Evolutionary conservation across 2,113 vertebrate genomes (phyloP), one percentile per base, ranked within the genome.

Genomic region (Hassar affinis): DNA sequence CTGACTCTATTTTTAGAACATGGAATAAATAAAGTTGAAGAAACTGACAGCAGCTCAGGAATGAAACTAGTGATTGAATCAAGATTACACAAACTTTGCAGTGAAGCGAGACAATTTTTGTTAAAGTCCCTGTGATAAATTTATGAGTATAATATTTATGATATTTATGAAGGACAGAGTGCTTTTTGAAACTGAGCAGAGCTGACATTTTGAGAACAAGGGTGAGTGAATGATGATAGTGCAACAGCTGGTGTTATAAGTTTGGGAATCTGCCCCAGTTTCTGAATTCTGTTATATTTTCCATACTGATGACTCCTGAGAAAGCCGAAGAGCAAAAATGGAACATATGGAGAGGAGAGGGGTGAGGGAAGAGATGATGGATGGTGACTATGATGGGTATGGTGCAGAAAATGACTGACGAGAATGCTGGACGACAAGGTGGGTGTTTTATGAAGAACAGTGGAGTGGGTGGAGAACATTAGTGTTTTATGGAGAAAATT

Each of bases 161-260:
- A 74, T 42, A 69, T 30, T 57, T 6, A 7, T 33, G 52, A 20
- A 74, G 56, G 54, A 14, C 57, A 6, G 66, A 72, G 52, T 20
- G 35, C 7, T n/a, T 42, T 56, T 20, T 56, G 42, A 52, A 49
- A 38, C 52, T 49, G 51, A 74, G 54, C 8, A 47, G 80, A 74
- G 45, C 35, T 74, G 80, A 82, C 54, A 33, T 57, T 71, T 59
- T 30, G 22, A 25, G 80, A 72, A 38, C n/a, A 33, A 33, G 27
- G 52, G 47, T 22, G 61, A 66, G 80, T 71, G 80, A 74, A 71
- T 42, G 47, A 57, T 59, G 51, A 57, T 57, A 66, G 49, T 82
- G 80, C 61, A 68, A 80, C 79, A 38, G 61, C 62, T 68, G 79
- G 22, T 80, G 79, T 54, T 68, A 64, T 33, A 80, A 38, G 62